These are phyloP conservation scores for Otolemur garnettii DNA, from an alignment of 2,113 vertebrate species.

Conservation along the genomic window DNA sequence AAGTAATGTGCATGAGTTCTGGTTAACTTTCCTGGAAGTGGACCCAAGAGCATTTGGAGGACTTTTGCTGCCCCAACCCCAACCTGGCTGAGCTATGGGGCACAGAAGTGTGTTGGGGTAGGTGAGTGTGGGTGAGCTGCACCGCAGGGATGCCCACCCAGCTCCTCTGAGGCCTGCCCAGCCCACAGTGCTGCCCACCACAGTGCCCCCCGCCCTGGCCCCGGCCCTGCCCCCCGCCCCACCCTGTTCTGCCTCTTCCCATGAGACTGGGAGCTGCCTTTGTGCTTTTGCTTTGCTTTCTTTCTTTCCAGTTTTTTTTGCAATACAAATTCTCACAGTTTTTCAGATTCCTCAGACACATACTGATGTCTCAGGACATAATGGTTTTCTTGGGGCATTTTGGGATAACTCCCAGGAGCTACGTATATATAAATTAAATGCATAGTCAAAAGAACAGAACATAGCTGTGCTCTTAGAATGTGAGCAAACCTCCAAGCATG, in stretches of 20 bases:
- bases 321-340: background rate
- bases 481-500: background rate
- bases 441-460: background rate
- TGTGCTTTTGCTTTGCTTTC: background rate
- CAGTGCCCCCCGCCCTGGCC: background rate
- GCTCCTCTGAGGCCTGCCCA: rapidly evolving
- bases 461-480: background rate
- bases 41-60: background rate
- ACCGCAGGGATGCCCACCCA: background rate
- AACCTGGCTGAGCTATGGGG: background rate
- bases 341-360: background rate
- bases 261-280: rapidly evolving
- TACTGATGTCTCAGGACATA: background rate
- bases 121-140: background rate
- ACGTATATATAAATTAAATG: background rate
- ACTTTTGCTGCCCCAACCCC: too few species aligned
- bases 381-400: background rate
- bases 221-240: too few species aligned
- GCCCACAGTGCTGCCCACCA: background rate
- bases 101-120: background rate
- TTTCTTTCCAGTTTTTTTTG: background rate
- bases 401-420: background rate
- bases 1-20: background rate
- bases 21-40: background rate
- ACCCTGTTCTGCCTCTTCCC: too few species aligned